phyloP scores from a whole-genome alignment of 2,888 invertebrate species.

The Hermaeophaga mercurialis region DNA sequence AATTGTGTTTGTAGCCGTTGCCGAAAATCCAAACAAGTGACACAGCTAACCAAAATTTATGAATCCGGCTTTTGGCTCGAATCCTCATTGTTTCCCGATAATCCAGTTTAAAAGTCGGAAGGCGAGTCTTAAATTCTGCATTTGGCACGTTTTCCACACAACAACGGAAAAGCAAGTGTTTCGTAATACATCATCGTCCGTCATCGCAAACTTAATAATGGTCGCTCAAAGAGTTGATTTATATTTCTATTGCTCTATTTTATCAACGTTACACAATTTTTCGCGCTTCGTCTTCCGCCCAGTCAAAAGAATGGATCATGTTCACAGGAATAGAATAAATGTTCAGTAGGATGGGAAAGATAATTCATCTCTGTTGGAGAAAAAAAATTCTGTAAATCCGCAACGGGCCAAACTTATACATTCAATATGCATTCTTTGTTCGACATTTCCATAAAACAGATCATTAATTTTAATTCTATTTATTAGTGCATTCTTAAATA shows the following conservation, averaged over 20 bases:
- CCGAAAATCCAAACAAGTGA: background rate
- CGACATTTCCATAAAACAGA: too few species aligned
- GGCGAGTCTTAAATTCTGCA: slow-evolving; percentile 1
- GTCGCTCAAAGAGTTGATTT: slow-evolving; percentile 11
- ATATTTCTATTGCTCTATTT: slow-evolving; percentile 14
- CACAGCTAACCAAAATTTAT: slow-evolving; percentile 2
- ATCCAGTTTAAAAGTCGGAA: background rate
- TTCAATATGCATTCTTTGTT: too few species aligned
- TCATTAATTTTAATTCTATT: too few species aligned
- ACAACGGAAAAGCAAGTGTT: slow-evolving; percentile 14
- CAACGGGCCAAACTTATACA: too few species aligned
- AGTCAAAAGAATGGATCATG: too few species aligned
- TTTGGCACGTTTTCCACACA: slow-evolving; percentile 15
- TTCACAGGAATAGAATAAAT: too few species aligned
- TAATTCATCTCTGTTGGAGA: too few species aligned
- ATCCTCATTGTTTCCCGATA: slow-evolving; percentile 1
- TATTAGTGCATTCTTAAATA: too few species aligned
- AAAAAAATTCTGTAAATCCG: too few species aligned
- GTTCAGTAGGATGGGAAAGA: too few species aligned
- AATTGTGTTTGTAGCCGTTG: too few species aligned
- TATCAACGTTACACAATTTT: slow-evolving; percentile 8
- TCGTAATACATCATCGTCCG: slow-evolving; percentile 22
- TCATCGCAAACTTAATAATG: slow-evolving; percentile 21
- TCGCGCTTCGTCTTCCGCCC: slow-evolving; percentile 2
- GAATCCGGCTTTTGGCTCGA: background rate